phyloP scores from a whole-genome alignment of 2,888 invertebrate genomes.

The Hermaeophaga mercurialis region DNA sequence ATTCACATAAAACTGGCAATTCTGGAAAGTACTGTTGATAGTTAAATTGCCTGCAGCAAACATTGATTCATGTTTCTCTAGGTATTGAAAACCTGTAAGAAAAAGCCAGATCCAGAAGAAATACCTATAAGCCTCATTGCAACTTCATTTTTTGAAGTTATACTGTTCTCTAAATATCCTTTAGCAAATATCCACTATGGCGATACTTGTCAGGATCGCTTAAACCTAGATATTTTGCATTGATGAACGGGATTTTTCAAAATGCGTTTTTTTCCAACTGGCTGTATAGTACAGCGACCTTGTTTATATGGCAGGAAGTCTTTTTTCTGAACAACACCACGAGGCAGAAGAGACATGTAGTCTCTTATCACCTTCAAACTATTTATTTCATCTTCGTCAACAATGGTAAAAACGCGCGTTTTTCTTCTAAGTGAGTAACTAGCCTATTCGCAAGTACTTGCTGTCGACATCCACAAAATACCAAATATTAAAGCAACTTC shows the following conservation, averaged over 20 bases:
- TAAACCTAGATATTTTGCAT: neutral
- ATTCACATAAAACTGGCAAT: too few relatives aligned
- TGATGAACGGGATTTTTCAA: neutral
- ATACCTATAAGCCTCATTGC: too few relatives aligned
- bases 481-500: neutral
- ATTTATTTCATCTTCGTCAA: neutral
- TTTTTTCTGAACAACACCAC: neutral
- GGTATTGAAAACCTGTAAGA: too few relatives aligned
- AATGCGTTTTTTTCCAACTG: neutral
- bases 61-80: too few relatives aligned
- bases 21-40: too few relatives aligned
- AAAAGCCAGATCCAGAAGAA: too few relatives aligned
- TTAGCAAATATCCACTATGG: too few relatives aligned
- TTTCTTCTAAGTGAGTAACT: neutral
- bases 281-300: neutral
- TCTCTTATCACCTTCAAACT: slow-evolving; percentile 5
- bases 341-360: neutral
- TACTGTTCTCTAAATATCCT: too few relatives aligned
- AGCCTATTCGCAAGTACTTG: neutral
- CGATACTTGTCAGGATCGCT: neutral
- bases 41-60: too few relatives aligned
- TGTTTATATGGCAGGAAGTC: neutral
- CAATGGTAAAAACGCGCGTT: neutral
- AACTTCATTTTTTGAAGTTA: too few relatives aligned
- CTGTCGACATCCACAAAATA: slow-evolving; percentile 3